Percentiles rank a stretch among this genome's conserved stretches.
phyloP scores from a whole-genome alignment of 2,113 vertebrate species.

The Cyanoramphus novaezelandiae region DNA sequence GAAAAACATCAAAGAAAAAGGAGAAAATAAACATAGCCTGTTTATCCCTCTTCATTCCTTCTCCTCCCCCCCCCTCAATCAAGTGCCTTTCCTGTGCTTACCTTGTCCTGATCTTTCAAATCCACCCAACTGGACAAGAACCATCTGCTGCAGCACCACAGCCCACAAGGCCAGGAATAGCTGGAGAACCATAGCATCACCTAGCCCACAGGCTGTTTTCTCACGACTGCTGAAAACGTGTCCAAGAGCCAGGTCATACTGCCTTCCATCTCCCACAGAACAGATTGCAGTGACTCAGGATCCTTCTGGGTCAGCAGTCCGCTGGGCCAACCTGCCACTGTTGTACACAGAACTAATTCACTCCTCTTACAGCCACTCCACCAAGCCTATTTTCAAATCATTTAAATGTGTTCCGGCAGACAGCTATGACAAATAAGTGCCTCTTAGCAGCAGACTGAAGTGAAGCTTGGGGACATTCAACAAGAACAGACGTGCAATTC shows the following conservation, averaged over 20 bases:
- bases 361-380: background rate
- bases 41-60: conserved; percentile 16
- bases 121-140: conserved; percentile 63
- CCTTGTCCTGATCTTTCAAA: conserved; percentile 60
- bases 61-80: background rate
- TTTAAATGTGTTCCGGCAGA: conserved; percentile 13
- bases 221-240: conserved; percentile 49
- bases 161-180: conserved; percentile 62
- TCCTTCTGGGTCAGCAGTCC: conserved; percentile 49
- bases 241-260: conserved; percentile 57
- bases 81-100: conserved; percentile 41
- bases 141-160: conserved; percentile 60
- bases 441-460: background rate
- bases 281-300: conserved; percentile 65
- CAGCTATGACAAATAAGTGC: background rate
- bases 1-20: conserved; percentile 15
- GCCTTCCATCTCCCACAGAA: conserved; percentile 64
- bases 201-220: conserved; percentile 61
- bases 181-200: conserved; percentile 47
- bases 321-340: background rate
- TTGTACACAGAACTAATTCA: background rate
- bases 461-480: background rate
- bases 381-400: background rate
- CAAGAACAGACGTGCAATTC: background rate
- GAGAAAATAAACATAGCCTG: conserved; percentile 8